Conservation (phyloP, 2,797 vertebrate genomes). For the Premnoplex brunnescens region DNA sequence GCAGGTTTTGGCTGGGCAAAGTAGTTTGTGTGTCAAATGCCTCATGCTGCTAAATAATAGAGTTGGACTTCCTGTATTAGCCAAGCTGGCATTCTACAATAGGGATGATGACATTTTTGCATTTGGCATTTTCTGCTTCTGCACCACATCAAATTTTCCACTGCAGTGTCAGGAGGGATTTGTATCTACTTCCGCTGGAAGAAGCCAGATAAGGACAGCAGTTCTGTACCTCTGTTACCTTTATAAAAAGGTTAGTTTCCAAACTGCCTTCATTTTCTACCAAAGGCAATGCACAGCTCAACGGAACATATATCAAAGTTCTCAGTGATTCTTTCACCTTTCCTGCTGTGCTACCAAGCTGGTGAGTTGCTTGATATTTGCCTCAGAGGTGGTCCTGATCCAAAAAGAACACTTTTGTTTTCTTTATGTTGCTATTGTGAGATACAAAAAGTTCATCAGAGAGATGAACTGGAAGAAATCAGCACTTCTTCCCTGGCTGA, state of each 20-base stretch:
- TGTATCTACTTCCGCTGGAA: background rate
- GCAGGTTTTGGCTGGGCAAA: background rate
- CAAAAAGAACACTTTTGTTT: background rate
- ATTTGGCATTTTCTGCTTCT: conserved; percentile 20
- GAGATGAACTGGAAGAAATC: background rate
- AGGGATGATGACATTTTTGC: background rate
- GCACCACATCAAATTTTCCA: background rate
- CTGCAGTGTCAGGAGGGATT: background rate
- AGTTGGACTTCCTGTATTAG: background rate
- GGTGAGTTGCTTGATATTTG: background rate
- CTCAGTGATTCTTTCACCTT: background rate
- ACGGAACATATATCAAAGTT: background rate
- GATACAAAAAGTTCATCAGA: background rate
- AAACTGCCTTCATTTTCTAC: background rate
- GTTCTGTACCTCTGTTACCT: background rate
- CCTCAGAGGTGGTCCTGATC: background rate
- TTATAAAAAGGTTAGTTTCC: background rate
- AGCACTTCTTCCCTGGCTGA: background rate
- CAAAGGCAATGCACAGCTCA: background rate
- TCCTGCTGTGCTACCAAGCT: background rate
- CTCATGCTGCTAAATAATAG: background rate
- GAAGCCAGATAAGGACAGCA: background rate
- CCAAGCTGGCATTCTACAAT: background rate
- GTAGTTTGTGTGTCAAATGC: background rate
- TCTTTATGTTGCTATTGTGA: background rate